These are phyloP conservation scores for Pollenia angustigena DNA, from an alignment of 2,888 invertebrate genomes.

Conservation along the genomic window DNA sequence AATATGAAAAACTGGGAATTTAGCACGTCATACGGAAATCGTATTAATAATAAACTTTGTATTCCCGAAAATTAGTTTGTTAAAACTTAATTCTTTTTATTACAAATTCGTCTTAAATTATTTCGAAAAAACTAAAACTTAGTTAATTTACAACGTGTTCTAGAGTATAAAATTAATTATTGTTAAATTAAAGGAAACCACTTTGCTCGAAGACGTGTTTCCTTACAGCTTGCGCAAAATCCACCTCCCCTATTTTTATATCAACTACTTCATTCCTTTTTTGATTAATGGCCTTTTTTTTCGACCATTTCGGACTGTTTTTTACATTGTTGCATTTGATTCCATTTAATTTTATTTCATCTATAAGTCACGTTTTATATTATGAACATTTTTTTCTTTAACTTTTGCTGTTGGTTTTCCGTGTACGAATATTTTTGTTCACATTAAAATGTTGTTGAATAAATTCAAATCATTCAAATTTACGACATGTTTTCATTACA, in stretches of 20 bases:
- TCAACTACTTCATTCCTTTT: background rate
- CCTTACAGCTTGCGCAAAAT: no score
- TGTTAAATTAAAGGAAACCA: no score
- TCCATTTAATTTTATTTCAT: background rate
- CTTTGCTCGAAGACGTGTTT: no score
- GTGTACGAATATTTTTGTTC: background rate
- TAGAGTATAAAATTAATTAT: background rate
- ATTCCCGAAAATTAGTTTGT: no score
- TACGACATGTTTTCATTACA: background rate
- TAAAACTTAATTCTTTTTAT: no score
- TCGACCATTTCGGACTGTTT: background rate
- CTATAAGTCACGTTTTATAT: conserved; percentile 2
- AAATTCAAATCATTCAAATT: conserved; percentile 8
- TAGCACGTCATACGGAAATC: no score
- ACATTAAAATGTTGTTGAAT: conserved; percentile 5
- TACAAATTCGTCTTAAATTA: no score
- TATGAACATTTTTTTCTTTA: background rate
- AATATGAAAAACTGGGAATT: no score
- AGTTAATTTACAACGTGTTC: background rate
- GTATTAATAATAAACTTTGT: no score
- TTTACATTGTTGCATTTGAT: background rate
- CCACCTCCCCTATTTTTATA: background rate
- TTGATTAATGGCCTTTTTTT: background rate
- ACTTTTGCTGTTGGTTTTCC: background rate
- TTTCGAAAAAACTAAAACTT: no score